Evolutionary conservation across 2,888 invertebrate species (phyloP).

Genomic region (Rambutsinella grinnellia): DNA sequence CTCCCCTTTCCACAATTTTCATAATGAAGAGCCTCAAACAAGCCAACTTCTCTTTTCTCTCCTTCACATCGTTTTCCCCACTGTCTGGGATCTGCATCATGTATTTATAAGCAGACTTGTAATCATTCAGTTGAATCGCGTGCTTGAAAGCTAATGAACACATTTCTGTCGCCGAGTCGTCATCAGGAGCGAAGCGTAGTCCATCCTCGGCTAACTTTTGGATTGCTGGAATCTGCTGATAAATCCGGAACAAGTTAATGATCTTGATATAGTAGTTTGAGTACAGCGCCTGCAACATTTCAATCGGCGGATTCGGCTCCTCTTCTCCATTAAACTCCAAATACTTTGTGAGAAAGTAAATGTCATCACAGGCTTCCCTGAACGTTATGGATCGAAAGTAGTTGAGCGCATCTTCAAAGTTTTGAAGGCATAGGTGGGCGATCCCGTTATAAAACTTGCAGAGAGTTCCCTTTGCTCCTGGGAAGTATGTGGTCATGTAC

Average conservation of each 20-base stretch:
- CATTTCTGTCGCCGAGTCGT: constrained; percentile 58
- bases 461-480: constrained; percentile 44
- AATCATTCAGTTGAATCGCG: constrained; percentile 60
- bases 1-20: constrained; percentile 56
- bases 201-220: constrained; percentile 59
- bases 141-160: constrained; percentile 64
- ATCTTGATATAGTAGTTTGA: constrained; percentile 47
- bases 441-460: constrained; percentile 62
- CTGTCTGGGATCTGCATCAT: constrained; percentile 50
- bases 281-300: constrained; percentile 28
- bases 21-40: constrained; percentile 61
- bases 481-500: constrained; percentile 56
- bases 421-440: constrained; percentile 57
- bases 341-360: constrained; percentile 59
- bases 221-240: constrained; percentile 54
- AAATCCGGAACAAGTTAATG: constrained; percentile 63
- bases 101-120: constrained; percentile 59
- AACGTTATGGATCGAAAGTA: constrained; percentile 56
- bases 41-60: constrained; percentile 60
- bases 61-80: constrained; percentile 28
- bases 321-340: constrained; percentile 32
- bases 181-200: constrained; percentile 37
- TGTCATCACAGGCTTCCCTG: constrained; percentile 53
- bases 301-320: constrained; percentile 26
- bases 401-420: constrained; percentile 50